Evolutionary conservation across 2,888 invertebrate genomes (phyloP).

Genomic region (Drosophila pullipes): DNA sequence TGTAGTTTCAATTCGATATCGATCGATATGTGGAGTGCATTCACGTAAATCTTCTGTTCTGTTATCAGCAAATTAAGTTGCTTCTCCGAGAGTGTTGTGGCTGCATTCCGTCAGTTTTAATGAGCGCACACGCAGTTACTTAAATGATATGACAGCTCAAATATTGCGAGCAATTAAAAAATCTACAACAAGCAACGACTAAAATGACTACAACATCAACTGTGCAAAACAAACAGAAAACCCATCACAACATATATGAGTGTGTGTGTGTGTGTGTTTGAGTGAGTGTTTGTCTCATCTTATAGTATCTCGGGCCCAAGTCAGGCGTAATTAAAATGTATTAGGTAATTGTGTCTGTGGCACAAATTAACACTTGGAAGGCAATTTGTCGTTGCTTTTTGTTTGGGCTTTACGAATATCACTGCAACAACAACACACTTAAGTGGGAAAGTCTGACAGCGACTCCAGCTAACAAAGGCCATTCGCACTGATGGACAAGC

Average conservation of each 20-base stretch:
- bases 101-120: slow-evolving; percentile 62
- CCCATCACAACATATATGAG: slow-evolving; percentile 8
- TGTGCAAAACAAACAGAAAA: slow-evolving; percentile 8
- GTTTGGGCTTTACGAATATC: slow-evolving; percentile 41
- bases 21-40: slow-evolving; percentile 4
- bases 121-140: slow-evolving; percentile 46
- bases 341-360: slow-evolving; percentile 79
- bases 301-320: slow-evolving; percentile 41
- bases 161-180: slow-evolving; percentile 60
- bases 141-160: slow-evolving; percentile 58
- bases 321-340: slow-evolving; percentile 73
- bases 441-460: slow-evolving; percentile 36
- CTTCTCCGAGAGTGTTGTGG: slow-evolving; percentile 17
- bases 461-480: slow-evolving; percentile 38
- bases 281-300: slow-evolving; percentile 42
- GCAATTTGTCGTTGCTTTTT: slow-evolving; percentile 70
- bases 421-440: slow-evolving; percentile 14
- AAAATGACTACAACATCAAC: slow-evolving; percentile 17
- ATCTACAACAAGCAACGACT: slow-evolving; percentile 20
- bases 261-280: not conserved
- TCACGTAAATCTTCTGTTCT: not conserved
- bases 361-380: slow-evolving; percentile 76
- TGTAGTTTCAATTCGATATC: not conserved
- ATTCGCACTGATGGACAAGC: slow-evolving; percentile 18
- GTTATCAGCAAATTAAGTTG: slow-evolving; percentile 19